Evolutionary conservation across 2,797 vertebrate species (phyloP), one percentile per base, ranked within the genome.

Genomic region (Muraenolepis orangiensis): DNA sequence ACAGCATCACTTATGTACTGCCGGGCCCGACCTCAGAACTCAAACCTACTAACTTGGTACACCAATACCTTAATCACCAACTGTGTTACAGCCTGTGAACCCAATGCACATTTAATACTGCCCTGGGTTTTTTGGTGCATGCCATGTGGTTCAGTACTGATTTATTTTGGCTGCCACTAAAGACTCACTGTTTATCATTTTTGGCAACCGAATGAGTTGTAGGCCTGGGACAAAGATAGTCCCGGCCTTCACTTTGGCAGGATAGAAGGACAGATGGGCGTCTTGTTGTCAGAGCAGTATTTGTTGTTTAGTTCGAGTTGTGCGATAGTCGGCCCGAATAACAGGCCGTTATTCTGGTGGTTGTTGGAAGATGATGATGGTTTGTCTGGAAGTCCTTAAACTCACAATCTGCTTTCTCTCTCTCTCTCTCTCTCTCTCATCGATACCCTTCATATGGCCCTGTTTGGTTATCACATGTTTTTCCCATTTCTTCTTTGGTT

Each of bases 371-470:
- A 23, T 51, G 74, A 23, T 51, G 74, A 51, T 83, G 71, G 6
- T 80, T 84, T 80, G 34, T 77, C 29, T 72, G 23, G 36, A 6
- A 74, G 80, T 67, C 75, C 79, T 86, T 84, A 80, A 87, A 86
- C 86, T 88, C 80, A 69, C 78, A 78, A 3, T 85, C 83, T 85
- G 88, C 87, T 89, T 84, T 87, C 76, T 86, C 34, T 85, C 78
- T 70, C 46, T 12, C 26, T n/a, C 87, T 89, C 84, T 87, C 76
- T 86, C 34, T 85, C 78, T 70, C 46, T 12, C 82, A 14, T 89
- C 84, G 68, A 78, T 85, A 78, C 76, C 80, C 70, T 77, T 76
- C 69, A 34, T 78, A 76, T 82, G 38, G 57, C 46, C 2, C 30
- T 40, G 32, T 26, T 0, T 36, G 74, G 80, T 79, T 61, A 8